Conservation (phyloP, 2,888 invertebrate species). For the Coelopa pilipes region DNA sequence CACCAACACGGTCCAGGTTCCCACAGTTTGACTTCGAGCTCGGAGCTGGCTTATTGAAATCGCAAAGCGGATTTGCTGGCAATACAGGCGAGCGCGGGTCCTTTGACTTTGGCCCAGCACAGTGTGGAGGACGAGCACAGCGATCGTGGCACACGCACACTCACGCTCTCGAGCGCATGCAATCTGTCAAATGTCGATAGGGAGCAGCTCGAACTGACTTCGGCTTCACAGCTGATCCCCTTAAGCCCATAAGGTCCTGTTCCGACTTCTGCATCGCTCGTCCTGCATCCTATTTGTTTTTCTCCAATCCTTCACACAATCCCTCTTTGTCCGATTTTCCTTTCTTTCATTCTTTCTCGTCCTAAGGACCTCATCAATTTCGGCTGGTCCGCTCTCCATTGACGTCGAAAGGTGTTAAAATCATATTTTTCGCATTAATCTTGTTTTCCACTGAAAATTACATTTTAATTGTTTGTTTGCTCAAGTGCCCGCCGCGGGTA, state of each 20-base stretch:
- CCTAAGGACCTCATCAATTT: slow-evolving; percentile 22
- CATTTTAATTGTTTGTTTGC: slow-evolving; percentile 46
- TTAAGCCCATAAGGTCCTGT: background rate
- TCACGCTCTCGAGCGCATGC: no score
- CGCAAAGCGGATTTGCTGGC: background rate
- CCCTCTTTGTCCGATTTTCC: background rate
- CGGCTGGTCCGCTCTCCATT: slow-evolving; percentile 3
- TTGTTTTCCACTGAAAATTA: slow-evolving; percentile 37
- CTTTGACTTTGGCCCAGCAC: slow-evolving; percentile 2
- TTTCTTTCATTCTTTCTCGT: background rate
- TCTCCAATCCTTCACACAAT: background rate
- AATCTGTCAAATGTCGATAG: slow-evolving; percentile 34
- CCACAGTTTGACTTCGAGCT: background rate
- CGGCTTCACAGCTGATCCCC: slow-evolving; percentile 23
- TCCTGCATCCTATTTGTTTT: background rate
- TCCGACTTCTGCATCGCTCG: background rate
- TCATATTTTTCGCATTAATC: slow-evolving; percentile 30
- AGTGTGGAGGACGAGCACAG: background rate
- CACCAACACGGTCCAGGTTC: background rate
- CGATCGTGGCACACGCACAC: slow-evolving; percentile 14
- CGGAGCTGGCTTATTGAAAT: background rate
- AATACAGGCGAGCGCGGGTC: background rate
- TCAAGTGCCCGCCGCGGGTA: slow-evolving; percentile 24
- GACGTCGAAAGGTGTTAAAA: slow-evolving; percentile 36
- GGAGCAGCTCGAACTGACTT: background rate